Evolutionary conservation across 2,888 invertebrate species (phyloP), one percentile per base, ranked within the genome.

Genomic region (Lycaena phlaeas): DNA sequence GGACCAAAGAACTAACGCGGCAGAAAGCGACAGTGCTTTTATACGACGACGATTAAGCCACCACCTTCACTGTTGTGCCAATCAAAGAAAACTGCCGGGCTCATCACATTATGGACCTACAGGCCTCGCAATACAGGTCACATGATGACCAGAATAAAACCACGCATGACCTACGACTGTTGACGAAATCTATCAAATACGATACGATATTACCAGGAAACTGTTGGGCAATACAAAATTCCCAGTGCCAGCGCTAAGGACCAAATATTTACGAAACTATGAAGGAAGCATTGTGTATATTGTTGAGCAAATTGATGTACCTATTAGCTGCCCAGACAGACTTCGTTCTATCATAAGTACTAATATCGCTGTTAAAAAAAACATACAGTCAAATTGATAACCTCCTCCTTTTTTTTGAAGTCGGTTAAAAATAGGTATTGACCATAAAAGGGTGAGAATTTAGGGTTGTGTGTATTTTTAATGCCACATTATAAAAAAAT

Each of bases 11-110:
- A 84, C 82, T 82, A 79, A 72, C 70, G 53, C 59, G 62, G 54
- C 70, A 63, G 76, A 78, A 77, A 76, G 69, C 69, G 73, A 77
- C 73, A 72, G 75, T 74, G 74, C 72, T 70, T 65, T 79, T 84
- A 76, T 82, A 82, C 67, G 68, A 67, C 68, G 65, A 56, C 57
- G 54, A 62, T 66, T 67, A 72, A 71, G 70, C 79, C 81, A 81
- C 82, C 73, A 78, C 81, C 69, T 64, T 62, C 51, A 54, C 59
- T 60, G 57, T 57, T 56, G 57, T 63, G 61, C 61, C 62, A 71
- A 54, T 63, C 72, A 64, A 56, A 52, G 50, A 49, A 46, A 51
- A 45, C 46, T 44, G 41, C 46, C 40, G 30, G 28, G 30, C 37
- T 64, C 57, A 26, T 46, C 64, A 42, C 76, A 53, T 66, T 59